These are phyloP conservation scores for Centroberyx gerrardi DNA, from an alignment of 2,797 vertebrate genomes.

Conservation along the genomic window DNA sequence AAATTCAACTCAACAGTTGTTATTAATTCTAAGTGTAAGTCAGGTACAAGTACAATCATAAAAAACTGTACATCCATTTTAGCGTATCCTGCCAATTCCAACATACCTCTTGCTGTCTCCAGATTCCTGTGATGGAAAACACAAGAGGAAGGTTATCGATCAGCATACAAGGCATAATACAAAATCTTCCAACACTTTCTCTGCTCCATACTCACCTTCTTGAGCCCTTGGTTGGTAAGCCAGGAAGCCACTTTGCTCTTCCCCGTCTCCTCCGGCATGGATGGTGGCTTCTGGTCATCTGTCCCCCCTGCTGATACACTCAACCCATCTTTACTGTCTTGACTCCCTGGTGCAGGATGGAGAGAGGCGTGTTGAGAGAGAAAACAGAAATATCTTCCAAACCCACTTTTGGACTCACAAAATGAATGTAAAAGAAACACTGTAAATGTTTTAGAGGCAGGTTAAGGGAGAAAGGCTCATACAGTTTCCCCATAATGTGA, in stretches of 20 bases:
- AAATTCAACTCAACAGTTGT: neutral
- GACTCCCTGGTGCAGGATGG: slow-evolving; percentile 78
- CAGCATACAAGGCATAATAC: neutral
- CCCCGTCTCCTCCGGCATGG: slow-evolving; percentile 91
- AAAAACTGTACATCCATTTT: neutral
- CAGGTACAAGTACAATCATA: neutral
- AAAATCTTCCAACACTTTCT: neutral
- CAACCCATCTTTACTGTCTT: slow-evolving; percentile 87
- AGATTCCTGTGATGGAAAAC: slow-evolving; percentile 81
- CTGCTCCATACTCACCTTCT: slow-evolving; percentile 69
- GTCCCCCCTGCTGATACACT: slow-evolving; percentile 67
- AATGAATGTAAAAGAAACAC: neutral
- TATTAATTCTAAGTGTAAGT: too few relatives aligned
- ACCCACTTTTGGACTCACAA: neutral
- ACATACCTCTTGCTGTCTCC: slow-evolving; percentile 78
- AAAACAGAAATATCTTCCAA: slow-evolving; percentile 7
- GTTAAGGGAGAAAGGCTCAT: neutral
- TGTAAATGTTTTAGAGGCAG: neutral
- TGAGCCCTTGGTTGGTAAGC: slow-evolving; percentile 90
- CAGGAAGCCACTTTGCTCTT: slow-evolving; percentile 97
- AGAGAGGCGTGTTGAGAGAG: slow-evolving; percentile 5
- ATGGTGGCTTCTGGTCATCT: slow-evolving; percentile 89
- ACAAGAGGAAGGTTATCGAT: slow-evolving; percentile 13
- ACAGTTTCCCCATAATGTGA: too few relatives aligned
- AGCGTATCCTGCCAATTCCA: slow-evolving; percentile 55